Evolutionary conservation across 1,140 invertebrate genomes (phyloP), one percentile per base, ranked within the genome.

Genomic region (Drosophila watanabei): DNA sequence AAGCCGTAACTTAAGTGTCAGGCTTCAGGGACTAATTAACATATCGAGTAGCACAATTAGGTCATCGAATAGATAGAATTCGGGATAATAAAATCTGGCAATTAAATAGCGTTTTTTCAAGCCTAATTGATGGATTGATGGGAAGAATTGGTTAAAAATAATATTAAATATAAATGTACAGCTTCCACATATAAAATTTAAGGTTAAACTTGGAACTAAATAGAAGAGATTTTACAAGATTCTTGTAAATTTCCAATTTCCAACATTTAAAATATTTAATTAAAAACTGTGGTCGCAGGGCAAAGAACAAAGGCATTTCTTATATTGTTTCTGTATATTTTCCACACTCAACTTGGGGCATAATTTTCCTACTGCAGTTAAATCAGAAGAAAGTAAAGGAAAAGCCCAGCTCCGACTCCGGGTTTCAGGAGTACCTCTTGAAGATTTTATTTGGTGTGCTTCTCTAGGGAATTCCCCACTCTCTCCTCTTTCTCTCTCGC

Each of bases 21-120:
- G 61, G 43, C 60, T 49, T 68, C 24, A 45, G 45, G 43, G 45
- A 68, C 45, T 68, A 68, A 68, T 68, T 68, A 68, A 68, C 65
- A 68, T 68, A 68, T 68, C 65, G 65, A 68, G 65, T 68, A 68
- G 65, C 60, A 49, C 33, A 68, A 68, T 64, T 68, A 18, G 54
- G 70, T 73, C 66, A 60, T 28, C 32, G n/a, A 9, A n/a, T 16
- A 58, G 46, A 66, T 49, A 5, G 45, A 4, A 69, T 14, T 24
- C 16, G 45, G 16, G 24, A 57, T 57, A 57, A 57, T 57, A 57
- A 39, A 57, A 57, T 57, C 5, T 24, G 24, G 9, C 35, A 57
- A 57, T 57, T 57, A 39, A 57, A 39, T n/a, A 16, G 14, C 2
- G 8, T 10, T 20, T 24, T 20, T 24, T 16, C 20, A 0, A 9